A percentile compares a stretch with the other conserved stretches of the same genome.
Conservation (phyloP, 1,140 invertebrate genomes). For the Drosophila funebris region DNA sequence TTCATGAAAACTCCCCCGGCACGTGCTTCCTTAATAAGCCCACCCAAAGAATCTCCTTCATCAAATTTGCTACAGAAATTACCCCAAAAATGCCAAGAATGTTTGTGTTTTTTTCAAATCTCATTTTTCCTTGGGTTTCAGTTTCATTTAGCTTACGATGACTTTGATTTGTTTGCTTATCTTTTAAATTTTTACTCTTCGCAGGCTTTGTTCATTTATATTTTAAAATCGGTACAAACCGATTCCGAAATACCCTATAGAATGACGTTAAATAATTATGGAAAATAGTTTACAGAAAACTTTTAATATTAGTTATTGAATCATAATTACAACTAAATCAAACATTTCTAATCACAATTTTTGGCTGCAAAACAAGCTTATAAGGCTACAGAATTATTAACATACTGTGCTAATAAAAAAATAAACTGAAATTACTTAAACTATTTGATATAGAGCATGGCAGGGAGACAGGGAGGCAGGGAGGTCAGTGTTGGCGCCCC, state of each 20-base stretch:
- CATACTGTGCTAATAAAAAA: too few relatives aligned
- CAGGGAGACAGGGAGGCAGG: too few relatives aligned
- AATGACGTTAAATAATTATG: not conserved
- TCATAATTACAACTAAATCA: too few relatives aligned
- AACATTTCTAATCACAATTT: too few relatives aligned
- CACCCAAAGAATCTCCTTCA: slow-evolving; percentile 45
- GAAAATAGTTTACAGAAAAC: not conserved
- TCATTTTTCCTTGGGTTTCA: slow-evolving; percentile 38
- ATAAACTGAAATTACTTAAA: too few relatives aligned
- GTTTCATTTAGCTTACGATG: slow-evolving; percentile 59
- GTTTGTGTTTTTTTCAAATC: slow-evolving; percentile 34
- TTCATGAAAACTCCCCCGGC: slow-evolving; percentile 44
- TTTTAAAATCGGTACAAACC: not conserved
- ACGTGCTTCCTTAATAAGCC: slow-evolving; percentile 72
- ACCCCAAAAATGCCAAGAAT: slow-evolving; percentile 38
- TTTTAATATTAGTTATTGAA: not conserved
- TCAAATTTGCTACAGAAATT: slow-evolving; percentile 55
- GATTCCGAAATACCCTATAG: not conserved
- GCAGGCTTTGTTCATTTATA: not conserved
- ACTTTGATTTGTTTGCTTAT: slow-evolving; percentile 79
- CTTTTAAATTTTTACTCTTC: slow-evolving; percentile 69
- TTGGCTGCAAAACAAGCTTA: too few relatives aligned
- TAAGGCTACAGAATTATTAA: too few relatives aligned
- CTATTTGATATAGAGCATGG: too few relatives aligned
- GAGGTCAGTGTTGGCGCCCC: too few relatives aligned